phyloP scores from a whole-genome alignment of 1,140 invertebrate genomes.

The Bombus turneri region DNA sequence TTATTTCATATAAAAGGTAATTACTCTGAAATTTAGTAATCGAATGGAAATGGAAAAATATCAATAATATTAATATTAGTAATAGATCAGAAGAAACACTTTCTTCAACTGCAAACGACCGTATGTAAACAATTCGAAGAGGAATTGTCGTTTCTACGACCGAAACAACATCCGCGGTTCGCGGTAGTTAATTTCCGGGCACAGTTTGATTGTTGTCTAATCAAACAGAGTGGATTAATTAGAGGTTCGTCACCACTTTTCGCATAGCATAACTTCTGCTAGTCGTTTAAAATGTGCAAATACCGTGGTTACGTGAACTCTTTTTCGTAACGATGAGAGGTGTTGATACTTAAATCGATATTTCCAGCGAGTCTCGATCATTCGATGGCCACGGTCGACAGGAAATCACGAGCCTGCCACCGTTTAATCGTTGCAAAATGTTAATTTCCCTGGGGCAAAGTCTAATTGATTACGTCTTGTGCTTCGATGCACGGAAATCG shows the following conservation, averaged over 20 bases:
- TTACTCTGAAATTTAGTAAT: no score
- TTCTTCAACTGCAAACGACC: background rate
- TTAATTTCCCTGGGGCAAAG: constrained; percentile 35
- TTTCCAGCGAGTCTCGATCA: no score
- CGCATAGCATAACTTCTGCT: background rate
- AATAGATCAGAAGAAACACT: background rate
- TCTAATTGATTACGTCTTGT: constrained; percentile 30
- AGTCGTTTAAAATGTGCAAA: background rate
- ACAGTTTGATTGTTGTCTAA: background rate
- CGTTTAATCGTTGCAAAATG: constrained; percentile 12
- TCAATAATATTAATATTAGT: no score
- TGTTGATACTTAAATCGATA: background rate
- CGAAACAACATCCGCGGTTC: background rate
- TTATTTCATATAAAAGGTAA: no score
- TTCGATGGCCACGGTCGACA: background rate
- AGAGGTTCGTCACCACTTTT: background rate
- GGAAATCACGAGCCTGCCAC: background rate
- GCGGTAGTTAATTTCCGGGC: constrained; percentile 6
- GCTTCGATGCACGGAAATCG: background rate
- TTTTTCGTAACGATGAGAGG: background rate
- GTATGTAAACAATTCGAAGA: background rate
- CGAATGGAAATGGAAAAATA: no score
- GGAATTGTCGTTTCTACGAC: no score
- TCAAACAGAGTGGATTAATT: constrained; percentile 39
- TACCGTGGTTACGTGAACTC: background rate